Percentiles rank a stretch among this genome's conserved stretches.
phyloP scores from a whole-genome alignment of 2,888 invertebrate genomes.

The Platerodrilus igneus region DNA sequence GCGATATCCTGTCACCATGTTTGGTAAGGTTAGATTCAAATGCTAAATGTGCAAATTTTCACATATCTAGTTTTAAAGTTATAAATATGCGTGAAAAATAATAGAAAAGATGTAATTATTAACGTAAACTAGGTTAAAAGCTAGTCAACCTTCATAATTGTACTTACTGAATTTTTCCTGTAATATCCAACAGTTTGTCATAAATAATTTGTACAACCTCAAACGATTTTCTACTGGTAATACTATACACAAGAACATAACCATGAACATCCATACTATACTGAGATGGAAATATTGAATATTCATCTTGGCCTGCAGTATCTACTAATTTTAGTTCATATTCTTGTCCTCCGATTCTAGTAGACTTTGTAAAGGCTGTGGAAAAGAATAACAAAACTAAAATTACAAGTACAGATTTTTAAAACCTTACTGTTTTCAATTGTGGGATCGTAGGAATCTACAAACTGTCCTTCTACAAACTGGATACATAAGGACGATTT shows the following conservation, averaged over 20 bases:
- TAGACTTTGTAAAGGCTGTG: conserved; percentile 88
- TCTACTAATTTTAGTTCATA: conserved; percentile 94
- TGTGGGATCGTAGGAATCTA: conserved; percentile 97
- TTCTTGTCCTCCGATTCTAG: conserved; percentile 86
- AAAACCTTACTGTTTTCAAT: conserved; percentile 99
- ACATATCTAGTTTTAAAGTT: too few relatives aligned
- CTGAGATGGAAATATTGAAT: conserved; percentile 94
- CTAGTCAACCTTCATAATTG: too few relatives aligned
- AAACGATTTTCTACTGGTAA: conserved; percentile 91
- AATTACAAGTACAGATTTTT: conserved; percentile 52
- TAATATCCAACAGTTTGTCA: conserved; percentile 92
- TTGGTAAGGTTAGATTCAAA: too few relatives aligned
- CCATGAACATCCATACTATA: conserved; percentile 98
- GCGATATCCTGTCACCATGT: too few relatives aligned
- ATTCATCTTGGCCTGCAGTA: conserved; percentile 98
- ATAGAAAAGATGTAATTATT: too few relatives aligned
- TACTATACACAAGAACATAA: conserved; percentile 96
- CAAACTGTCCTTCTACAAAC: conserved; percentile 96
- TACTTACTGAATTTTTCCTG: conserved; percentile 93
- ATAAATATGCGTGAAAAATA: too few relatives aligned
- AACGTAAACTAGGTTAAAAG: too few relatives aligned
- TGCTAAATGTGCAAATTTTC: too few relatives aligned
- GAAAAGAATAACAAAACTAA: too few relatives aligned
- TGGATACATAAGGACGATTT: conserved; percentile 97
- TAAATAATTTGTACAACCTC: conserved; percentile 96